These are phyloP conservation scores for Magallana ariakensis DNA, from an alignment of 1,140 invertebrate species.

Conservation along the genomic window DNA sequence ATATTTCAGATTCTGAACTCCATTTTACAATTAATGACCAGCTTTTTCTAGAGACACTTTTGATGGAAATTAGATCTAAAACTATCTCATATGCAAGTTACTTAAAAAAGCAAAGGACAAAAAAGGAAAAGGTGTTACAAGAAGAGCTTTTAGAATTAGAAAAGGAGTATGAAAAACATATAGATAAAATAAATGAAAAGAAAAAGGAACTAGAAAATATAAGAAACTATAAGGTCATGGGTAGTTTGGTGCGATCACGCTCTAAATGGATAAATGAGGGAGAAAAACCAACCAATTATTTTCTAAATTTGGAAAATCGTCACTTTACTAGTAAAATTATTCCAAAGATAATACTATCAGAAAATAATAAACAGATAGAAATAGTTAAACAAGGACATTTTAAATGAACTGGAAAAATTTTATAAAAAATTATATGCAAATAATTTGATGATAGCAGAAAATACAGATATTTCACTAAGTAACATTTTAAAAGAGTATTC, in stretches of 20 bases:
- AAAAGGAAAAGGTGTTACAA: not conserved
- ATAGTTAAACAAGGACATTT: not conserved
- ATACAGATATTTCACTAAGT: not conserved
- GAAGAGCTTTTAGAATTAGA: too few species aligned
- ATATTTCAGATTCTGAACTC: not conserved
- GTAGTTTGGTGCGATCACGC: not conserved
- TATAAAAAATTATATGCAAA: not conserved
- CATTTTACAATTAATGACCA: too few species aligned
- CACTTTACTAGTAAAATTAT: not conserved
- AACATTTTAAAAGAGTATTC: not conserved
- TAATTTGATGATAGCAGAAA: not conserved
- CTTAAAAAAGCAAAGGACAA: conserved; percentile 22
- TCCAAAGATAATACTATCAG: not conserved
- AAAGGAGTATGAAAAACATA: too few species aligned
- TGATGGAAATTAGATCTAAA: too few species aligned
- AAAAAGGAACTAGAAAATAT: too few species aligned
- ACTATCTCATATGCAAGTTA: not conserved
- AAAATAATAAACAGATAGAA: not conserved
- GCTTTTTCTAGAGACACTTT: too few species aligned
- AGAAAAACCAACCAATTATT: too few species aligned
- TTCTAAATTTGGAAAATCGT: not conserved
- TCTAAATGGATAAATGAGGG: too few species aligned
- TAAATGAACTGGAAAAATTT: not conserved
- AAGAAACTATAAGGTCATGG: not conserved
- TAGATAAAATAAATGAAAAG: too few species aligned